Evolutionary conservation across 2,888 invertebrate species (phyloP), one percentile per base, ranked within the genome.

Genomic region (Papilio elwesi): DNA sequence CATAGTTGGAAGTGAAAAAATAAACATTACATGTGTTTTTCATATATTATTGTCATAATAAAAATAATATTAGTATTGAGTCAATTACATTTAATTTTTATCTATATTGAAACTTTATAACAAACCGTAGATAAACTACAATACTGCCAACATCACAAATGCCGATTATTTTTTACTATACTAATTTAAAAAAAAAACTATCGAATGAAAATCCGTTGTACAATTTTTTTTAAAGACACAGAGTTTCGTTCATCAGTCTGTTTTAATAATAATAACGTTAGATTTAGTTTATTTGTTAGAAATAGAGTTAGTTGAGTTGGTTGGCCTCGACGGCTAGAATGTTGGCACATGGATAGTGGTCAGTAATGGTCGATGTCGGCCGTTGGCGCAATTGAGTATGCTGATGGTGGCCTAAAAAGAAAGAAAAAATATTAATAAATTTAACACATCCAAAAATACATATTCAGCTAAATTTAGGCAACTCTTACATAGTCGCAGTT

Each of bases 341-440:
- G 74, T 83, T 84, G 87, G 86, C 88, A 81, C 90, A 87, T 76
- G 87, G 87, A 74, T 79, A 76, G 85, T 72, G 81, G 90, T 93
- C 91, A 93, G 88, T 93, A 93, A 75, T 91, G 90, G 75, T 93
- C 93, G 51, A 85, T 76, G 73, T 92, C 92, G 0, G 85, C 89
- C 9, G 89, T 77, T 3, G 92, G 92, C 51, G 93, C 92, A 57
- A 91, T 90, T 0, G 92, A 87, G 85, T 93, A 93, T 62, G 91
- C 91, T 74, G 93, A 93, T 3, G 93, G 93, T 13, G 93, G 93
- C 77, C 93, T 93, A 91, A 6, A 82, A 82, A 65, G 57, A 70
- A 57, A 68, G 36, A 72, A 9, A 59, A 16, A 55, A 11, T n/a
- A 51, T 38, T 63, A 53, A 67, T 47, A 67, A 7, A 52, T 26